A percentile compares a stretch with the other conserved stretches of the same genome.
Evolutionary conservation across 2,888 invertebrate species (phyloP).

Genomic region (Melanostoma mellinum): DNA sequence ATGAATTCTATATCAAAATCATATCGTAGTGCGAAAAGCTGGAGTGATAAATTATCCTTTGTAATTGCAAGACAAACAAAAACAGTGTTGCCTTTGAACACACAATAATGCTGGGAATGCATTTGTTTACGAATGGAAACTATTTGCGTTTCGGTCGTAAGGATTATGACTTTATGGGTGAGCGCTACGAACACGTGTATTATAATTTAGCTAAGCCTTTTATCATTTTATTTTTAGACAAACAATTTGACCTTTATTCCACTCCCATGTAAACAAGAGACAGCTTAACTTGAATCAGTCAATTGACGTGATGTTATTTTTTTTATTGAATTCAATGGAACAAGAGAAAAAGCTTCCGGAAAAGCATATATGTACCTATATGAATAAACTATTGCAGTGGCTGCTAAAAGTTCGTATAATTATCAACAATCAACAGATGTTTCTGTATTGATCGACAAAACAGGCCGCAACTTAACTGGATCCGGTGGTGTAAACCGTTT

Average conservation of each 20-base stretch:
- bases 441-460: neutral
- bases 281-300: too few relatives aligned
- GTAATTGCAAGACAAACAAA: slow-evolving; percentile 47
- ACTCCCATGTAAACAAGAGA: too few relatives aligned
- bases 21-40: slow-evolving; percentile 27
- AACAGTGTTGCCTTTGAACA: slow-evolving; percentile 21
- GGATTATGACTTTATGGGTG: slow-evolving; percentile 25
- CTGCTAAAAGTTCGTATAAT: too few relatives aligned
- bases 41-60: slow-evolving; percentile 32
- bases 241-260: too few relatives aligned
- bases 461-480: too few relatives aligned
- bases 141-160: slow-evolving; percentile 20
- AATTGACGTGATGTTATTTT: too few relatives aligned
- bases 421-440: slow-evolving; percentile 1
- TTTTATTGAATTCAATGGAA: too few relatives aligned
- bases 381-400: too few relatives aligned
- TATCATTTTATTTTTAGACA: too few relatives aligned
- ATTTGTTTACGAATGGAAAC: slow-evolving; percentile 30
- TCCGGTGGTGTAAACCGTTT: too few relatives aligned
- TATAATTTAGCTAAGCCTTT: neutral
- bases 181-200: neutral
- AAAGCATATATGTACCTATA: too few relatives aligned
- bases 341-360: too few relatives aligned
- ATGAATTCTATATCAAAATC: slow-evolving; percentile 20
- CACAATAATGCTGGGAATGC: slow-evolving; percentile 14